Base-by-base conservation (phyloP, 2,113 vertebrate genomes). In the Notiomystis cincta region DNA sequence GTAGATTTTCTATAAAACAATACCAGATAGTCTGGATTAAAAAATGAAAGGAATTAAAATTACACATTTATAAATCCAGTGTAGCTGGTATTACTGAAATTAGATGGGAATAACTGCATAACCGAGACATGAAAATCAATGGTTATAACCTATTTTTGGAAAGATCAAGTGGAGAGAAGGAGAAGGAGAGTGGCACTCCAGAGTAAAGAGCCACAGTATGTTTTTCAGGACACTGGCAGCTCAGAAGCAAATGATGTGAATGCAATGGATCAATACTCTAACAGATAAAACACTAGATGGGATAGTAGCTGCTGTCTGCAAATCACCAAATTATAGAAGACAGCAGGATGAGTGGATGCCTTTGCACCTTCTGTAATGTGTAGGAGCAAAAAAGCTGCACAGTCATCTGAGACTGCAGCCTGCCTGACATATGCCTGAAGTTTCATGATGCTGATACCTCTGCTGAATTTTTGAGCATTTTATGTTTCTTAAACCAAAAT, bases 261-360 rank as follows among this genome's bases (percentile, higher is more conserved):
- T 82, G 85, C n/a, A 77, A 3, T 58, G 79, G 82, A 92, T 95
- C 94, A 83, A 95, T 88, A 96, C 91, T 83, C n/a, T 85, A 94
- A 83, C 15, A 72, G 88, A 86, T 77, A 82, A 92, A 96, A 95
- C 58, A 88, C 79, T 90, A 90, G 85, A 94, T 86, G 62, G 75
- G 54, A 93, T 75, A 82, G 88, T 47, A 95, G 58, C 76, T 94
- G 67, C 82, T 94, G 86, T 54, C 71, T 95, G 90, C 89, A 96
- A 96, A 95, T 82, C 92, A 90, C 62, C 82, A 90, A 80, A 93
- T 92, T 85, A 86, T 33, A 90, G 79, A 86, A 88, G 71, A 77
- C 42, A 88, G 80, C 33, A 77, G 71, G 67, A 90, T 86, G 82
- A 50, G 82, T 92, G 78, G 66, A 76, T 94, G 75, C 53, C 53